Evolutionary conservation across 2,113 vertebrate species (phyloP).

Genomic region (Toxotes chatareus): DNA sequence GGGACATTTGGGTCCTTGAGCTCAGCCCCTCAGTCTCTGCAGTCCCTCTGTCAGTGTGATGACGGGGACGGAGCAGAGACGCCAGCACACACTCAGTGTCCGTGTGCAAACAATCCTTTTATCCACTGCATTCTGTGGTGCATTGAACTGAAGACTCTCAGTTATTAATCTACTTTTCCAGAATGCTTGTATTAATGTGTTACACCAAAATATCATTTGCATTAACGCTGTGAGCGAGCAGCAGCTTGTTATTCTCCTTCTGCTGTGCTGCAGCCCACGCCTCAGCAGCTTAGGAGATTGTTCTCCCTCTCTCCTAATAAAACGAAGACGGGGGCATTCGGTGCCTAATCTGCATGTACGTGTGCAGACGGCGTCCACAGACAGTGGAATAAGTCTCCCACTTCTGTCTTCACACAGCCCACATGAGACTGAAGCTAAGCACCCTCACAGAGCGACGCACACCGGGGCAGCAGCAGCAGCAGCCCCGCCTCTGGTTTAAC

Average conservation of each 20-base stretch:
- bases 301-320: slow-evolving; percentile 6
- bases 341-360: slow-evolving; percentile 5
- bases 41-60: slow-evolving; percentile 32
- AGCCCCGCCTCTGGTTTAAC: not conserved
- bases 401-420: too few relatives aligned
- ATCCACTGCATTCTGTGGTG: slow-evolving; percentile 22
- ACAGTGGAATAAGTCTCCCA: too few relatives aligned
- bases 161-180: slow-evolving; percentile 12
- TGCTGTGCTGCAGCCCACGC: not conserved
- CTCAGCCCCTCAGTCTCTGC: slow-evolving; percentile 12
- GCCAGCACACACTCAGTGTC: not conserved
- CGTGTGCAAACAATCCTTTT: slow-evolving; percentile 7
- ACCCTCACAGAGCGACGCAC: not conserved
- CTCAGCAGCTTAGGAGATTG: slow-evolving; percentile 16
- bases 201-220: slow-evolving; percentile 23
- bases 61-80: not conserved
- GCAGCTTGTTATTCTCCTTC: slow-evolving; percentile 5
- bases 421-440: not conserved
- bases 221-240: not conserved
- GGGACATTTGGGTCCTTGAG: slow-evolving; percentile 29
- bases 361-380: slow-evolving; percentile 1
- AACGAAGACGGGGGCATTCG: not conserved
- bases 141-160: slow-evolving; percentile 30
- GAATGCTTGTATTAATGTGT: not conserved
- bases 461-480: not conserved